phyloP scores from a whole-genome alignment of 2,797 vertebrate species.

The Calcarius lapponicus region DNA sequence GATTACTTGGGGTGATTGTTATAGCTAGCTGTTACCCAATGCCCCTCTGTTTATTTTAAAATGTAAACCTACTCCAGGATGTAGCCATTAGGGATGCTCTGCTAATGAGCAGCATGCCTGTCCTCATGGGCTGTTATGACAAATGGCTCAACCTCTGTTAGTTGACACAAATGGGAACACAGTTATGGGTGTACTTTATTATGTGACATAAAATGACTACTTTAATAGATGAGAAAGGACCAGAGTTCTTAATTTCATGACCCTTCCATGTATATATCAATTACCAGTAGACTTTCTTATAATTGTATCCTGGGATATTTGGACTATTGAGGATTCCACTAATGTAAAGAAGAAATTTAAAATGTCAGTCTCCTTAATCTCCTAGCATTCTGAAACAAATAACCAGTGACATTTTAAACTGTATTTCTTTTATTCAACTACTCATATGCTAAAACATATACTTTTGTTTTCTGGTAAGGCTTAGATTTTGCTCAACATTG shows the following conservation, averaged over 20 bases:
- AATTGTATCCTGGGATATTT: neutral
- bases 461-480: neutral
- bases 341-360: neutral
- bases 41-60: conserved; percentile 51
- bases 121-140: conserved; percentile 7
- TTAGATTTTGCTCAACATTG: neutral
- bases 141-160: neutral
- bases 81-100: conserved; percentile 23
- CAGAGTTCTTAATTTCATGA: neutral
- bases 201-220: neutral
- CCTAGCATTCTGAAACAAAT: neutral
- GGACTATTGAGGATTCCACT: neutral
- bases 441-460: neutral
- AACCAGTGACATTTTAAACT: neutral
- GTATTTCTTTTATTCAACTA: neutral
- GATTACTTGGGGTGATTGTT: neutral
- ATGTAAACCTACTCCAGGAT: conserved; percentile 55
- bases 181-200: neutral
- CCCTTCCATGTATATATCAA: neutral
- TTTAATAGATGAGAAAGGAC: neutral
- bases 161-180: neutral
- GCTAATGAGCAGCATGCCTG: neutral
- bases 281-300: neutral
- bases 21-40: conserved; percentile 18
- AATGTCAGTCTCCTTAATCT: neutral